These are phyloP conservation scores for Meganola albula DNA, from an alignment of 2,888 invertebrate species.

Conservation along the genomic window DNA sequence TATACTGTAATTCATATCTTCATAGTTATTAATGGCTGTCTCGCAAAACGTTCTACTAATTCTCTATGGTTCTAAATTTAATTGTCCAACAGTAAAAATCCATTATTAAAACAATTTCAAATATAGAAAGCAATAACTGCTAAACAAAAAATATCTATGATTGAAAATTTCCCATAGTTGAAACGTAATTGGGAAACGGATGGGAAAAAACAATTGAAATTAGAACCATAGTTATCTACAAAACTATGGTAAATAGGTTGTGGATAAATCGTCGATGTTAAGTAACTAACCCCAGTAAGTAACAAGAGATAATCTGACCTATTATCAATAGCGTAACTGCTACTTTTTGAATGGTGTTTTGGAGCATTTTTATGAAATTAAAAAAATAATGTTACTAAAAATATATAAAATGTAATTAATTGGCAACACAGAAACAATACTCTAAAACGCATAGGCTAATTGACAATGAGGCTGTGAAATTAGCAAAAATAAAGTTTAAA, in stretches of 20 bases:
- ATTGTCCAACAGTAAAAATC: conserved; percentile 17
- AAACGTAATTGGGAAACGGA: too few relatives aligned
- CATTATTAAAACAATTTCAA: too few relatives aligned
- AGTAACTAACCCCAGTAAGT: conserved; percentile 57
- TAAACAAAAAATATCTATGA: conserved; percentile 7
- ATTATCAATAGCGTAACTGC: conserved; percentile 70
- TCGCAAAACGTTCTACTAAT: conserved; percentile 68
- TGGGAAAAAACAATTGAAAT: conserved; percentile 34
- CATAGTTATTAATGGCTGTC: conserved; percentile 65
- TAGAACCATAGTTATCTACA: conserved; percentile 42
- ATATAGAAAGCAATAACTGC: too few relatives aligned
- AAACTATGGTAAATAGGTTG: conserved; percentile 45
- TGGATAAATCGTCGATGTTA: conserved; percentile 41
- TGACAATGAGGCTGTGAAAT: conserved; percentile 77
- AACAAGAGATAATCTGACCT: conserved; percentile 64
- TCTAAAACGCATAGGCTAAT: conserved; percentile 77
- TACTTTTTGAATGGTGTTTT: conserved; percentile 76
- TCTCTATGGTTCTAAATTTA: conserved; percentile 23
- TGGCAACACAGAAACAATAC: conserved; percentile 76
- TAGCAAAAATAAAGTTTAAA: conserved; percentile 64
- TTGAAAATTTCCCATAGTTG: too few relatives aligned
- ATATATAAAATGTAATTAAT: conserved; percentile 61
- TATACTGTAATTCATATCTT: conserved; percentile 74
- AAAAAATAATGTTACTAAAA: conserved; percentile 42
- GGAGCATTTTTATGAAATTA: conserved; percentile 68